phyloP scores from a whole-genome alignment of 2,797 vertebrate genomes.

The Pempheris klunzingeri region DNA sequence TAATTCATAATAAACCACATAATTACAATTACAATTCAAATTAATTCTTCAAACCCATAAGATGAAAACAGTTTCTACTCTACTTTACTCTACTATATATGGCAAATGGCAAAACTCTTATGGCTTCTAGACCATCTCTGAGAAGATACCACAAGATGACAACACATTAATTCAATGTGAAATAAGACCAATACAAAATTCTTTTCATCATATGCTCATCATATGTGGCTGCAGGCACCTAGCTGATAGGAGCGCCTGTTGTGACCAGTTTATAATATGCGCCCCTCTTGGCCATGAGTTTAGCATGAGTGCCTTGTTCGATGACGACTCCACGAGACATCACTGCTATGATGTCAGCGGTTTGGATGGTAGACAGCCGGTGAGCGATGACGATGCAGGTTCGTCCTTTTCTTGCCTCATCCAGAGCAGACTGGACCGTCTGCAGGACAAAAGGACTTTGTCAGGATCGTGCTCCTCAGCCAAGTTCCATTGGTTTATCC shows the following conservation, averaged over 20 bases:
- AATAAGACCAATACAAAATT: not conserved
- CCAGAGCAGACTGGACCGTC: slow-evolving; percentile 88
- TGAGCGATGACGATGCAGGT: slow-evolving; percentile 90
- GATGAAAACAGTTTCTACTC: not conserved
- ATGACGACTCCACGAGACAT: slow-evolving; percentile 87
- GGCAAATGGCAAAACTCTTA: not conserved
- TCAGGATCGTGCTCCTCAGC: not conserved
- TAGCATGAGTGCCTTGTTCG: slow-evolving; percentile 84
- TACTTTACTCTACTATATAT: not conserved
- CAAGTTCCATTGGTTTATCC: not conserved
- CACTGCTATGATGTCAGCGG: slow-evolving; percentile 87
- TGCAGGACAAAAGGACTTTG: slow-evolving; percentile 48
- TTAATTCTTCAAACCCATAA: not conserved
- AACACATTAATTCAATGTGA: not conserved
- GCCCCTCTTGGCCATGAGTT: slow-evolving; percentile 84
- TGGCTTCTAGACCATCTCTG: not conserved
- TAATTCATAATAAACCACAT: not conserved
- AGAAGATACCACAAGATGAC: not conserved
- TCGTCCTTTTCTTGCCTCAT: slow-evolving; percentile 87
- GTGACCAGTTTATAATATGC: slow-evolving; percentile 89
- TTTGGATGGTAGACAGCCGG: slow-evolving; percentile 88
- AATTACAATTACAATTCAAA: too few relatives aligned
- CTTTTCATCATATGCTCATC: not conserved
- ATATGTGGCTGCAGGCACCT: slow-evolving; percentile 19
- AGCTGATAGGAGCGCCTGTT: slow-evolving; percentile 87